A percentile compares a stretch with the other conserved stretches of the same genome.
Evolutionary conservation across 2,888 invertebrate species (phyloP).

Genomic region (Selenia dentaria): DNA sequence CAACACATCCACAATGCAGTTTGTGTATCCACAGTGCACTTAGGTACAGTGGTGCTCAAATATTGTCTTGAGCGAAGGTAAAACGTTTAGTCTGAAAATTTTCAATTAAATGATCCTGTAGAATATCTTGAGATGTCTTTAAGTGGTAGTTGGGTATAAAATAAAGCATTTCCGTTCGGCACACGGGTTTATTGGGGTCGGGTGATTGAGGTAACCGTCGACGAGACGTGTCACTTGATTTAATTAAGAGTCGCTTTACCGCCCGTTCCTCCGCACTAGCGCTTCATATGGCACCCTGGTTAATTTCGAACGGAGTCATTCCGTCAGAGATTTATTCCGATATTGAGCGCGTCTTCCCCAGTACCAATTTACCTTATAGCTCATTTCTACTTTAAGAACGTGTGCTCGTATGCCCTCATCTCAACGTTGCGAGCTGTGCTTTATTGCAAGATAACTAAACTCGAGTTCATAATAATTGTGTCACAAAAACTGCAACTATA

Average conservation of each 20-base stretch:
- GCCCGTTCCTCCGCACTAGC: slow-evolving; percentile 73
- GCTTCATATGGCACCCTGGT: slow-evolving; percentile 65
- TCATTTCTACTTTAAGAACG: slow-evolving; percentile 19
- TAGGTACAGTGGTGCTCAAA: slow-evolving; percentile 11
- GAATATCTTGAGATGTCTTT: slow-evolving; percentile 33
- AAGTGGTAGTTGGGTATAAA: slow-evolving; percentile 47
- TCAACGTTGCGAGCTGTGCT: too few species aligned
- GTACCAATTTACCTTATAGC: slow-evolving; percentile 23
- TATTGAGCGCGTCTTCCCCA: slow-evolving; percentile 60
- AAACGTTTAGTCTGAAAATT: slow-evolving; percentile 27
- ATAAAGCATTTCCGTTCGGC: slow-evolving; percentile 63
- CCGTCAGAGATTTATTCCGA: slow-evolving; percentile 75
- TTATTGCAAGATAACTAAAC: too few species aligned
- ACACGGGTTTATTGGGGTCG: slow-evolving; percentile 78
- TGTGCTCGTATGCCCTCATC: slow-evolving; percentile 5
- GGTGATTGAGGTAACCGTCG: slow-evolving; percentile 80
- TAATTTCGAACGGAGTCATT: slow-evolving; percentile 78
- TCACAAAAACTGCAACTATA: too few species aligned
- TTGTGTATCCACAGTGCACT: slow-evolving; percentile 21
- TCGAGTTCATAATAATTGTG: too few species aligned
- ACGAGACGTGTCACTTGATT: slow-evolving; percentile 83
- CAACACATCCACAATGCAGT: slow-evolving; percentile 16
- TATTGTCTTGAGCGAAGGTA: slow-evolving; percentile 26
- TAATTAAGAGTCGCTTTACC: slow-evolving; percentile 83
- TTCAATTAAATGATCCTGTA: slow-evolving; percentile 31